A percentile compares a stretch with the other conserved stretches of the same genome.
Evolutionary conservation across 2,888 invertebrate species (phyloP).

Genomic region (Athalia circularis): DNA sequence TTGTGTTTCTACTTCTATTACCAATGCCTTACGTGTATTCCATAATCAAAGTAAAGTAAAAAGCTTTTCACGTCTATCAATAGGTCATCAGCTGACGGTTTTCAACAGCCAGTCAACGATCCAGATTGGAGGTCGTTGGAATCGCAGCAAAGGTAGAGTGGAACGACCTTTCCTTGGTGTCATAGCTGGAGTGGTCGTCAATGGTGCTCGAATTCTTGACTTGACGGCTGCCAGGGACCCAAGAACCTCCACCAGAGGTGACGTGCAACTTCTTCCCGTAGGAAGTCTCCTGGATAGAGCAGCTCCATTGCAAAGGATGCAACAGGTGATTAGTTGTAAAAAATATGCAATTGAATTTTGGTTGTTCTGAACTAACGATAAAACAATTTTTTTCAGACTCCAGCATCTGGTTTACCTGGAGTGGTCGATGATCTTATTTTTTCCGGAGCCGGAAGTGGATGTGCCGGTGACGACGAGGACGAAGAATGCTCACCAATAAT

Average conservation of each 20-base stretch:
- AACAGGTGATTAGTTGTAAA: constrained; percentile 80
- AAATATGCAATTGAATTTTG: constrained; percentile 19
- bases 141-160: constrained; percentile 81
- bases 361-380: background rate
- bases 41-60: background rate
- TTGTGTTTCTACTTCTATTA: too few species aligned
- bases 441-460: constrained; percentile 94
- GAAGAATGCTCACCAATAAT: constrained; percentile 92
- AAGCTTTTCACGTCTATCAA: background rate
- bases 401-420: constrained; percentile 86
- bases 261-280: constrained; percentile 83
- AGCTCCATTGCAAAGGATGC: constrained; percentile 89
- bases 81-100: constrained; percentile 82
- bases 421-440: constrained; percentile 93
- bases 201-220: constrained; percentile 89
- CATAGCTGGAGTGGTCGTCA: constrained; percentile 92
- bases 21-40: too few species aligned
- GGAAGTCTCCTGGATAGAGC: constrained; percentile 85
- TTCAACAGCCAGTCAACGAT: constrained; percentile 95
- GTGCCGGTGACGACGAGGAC: constrained; percentile 91
- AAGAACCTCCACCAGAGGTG: constrained; percentile 86
- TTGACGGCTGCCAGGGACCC: constrained; percentile 89
- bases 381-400: constrained; percentile 78
- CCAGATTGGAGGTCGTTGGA: constrained; percentile 91
- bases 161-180: constrained; percentile 91